phyloP scores from a whole-genome alignment of 2,113 vertebrate genomes.

The Microtus montanus region DNA sequence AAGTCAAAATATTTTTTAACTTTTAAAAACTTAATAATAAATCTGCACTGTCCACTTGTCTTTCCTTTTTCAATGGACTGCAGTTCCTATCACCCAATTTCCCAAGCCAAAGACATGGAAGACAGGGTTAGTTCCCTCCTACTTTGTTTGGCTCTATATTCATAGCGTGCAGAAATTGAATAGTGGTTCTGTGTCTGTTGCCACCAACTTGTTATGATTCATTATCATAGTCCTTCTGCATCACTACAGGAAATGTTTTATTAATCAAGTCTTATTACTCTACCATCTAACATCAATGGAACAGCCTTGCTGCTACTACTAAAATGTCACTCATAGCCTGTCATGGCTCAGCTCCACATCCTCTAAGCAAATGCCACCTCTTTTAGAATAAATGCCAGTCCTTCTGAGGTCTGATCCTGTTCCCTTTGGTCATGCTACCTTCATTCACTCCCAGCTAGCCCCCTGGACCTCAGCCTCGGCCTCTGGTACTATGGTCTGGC shows the following conservation, averaged over 20 bases:
- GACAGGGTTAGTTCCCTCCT: background rate
- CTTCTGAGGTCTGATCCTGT: background rate
- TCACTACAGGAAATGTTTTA: background rate
- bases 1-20: background rate
- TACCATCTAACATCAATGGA: background rate
- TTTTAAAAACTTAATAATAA: background rate
- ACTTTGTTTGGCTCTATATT: background rate
- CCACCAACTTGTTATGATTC: background rate
- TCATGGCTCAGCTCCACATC: background rate
- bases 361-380: background rate
- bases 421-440: background rate
- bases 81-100: background rate
- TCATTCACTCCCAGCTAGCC: background rate
- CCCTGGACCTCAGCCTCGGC: accelerated
- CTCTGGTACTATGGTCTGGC: accelerated
- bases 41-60: too few relatives aligned
- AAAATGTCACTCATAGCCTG: background rate
- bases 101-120: background rate
- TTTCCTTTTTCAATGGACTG: background rate
- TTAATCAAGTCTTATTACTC: background rate
- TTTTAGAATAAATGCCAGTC: background rate
- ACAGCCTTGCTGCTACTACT: background rate
- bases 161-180: background rate
- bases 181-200: background rate
- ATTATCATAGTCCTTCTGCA: too few relatives aligned